Evolutionary conservation across 2,113 vertebrate species (phyloP), one percentile per base, ranked within the genome.

Genomic region (Tragulus kanchil): DNA sequence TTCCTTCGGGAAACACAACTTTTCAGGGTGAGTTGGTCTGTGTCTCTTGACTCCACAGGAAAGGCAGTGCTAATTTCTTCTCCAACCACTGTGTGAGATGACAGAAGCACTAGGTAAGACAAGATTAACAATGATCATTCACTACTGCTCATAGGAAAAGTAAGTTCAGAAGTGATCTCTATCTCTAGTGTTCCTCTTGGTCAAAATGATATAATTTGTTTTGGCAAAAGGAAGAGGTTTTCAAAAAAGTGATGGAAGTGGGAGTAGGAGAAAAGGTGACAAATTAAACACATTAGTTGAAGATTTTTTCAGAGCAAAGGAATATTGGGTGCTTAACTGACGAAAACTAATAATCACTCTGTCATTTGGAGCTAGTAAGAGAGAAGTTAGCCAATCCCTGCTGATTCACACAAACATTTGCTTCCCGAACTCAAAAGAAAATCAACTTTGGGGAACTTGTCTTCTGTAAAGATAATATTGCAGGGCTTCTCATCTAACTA

Each of bases 241-340:
- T 92, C 85, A 42, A 28, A 77, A 95, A 92, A 48, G 36, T 62
- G n/a, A 61, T n/a, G 5, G 45, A 62, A 62, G 28, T 62, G 19
- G 58, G 58, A 90, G 8, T 78, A 36, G 52, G 64, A 92, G 31
- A 85, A 96, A 85, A 90, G 79, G 92, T 81, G n/a, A 94, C 89
- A 93, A 86, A 90, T 65, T 75, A 93, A 88, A 89, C 64, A 75
- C 3, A 58, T 81, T 69, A 87, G 48, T 12, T 89, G 81, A 93
- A 85, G 69, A 69, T 69, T 93, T 94, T 89, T 91, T 96, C 73
- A 89, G 59, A 95, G 82, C 67, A 93, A 95, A 90, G 61, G 10
- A 71, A 92, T 61, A 42, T 28, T 58, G 67, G 67, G 85, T 48
- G n/a, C 45, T 79, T 95, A 79, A 85, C 78, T 31, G 62, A 75